Evolutionary conservation across 2,888 invertebrate genomes (phyloP), one percentile per base, ranked within the genome.

Genomic region (Tipula confusa): DNA sequence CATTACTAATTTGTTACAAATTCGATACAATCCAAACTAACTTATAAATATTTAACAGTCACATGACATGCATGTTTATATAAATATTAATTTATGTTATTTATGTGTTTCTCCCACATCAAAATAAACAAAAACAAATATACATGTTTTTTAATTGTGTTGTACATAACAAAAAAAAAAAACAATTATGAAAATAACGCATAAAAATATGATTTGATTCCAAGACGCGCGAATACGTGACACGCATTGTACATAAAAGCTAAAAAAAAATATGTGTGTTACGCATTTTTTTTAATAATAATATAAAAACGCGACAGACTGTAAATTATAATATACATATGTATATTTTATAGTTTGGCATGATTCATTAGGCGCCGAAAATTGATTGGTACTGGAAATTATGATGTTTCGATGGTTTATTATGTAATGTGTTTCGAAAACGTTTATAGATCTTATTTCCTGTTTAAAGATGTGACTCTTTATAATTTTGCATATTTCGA

Each of bases 11-110:
- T 64, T 64, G 24, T 24, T 7, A 64, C 64, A 24, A 64, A 64
- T 64, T 64, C 64, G 64, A 24, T 64, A 24, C 64, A 64, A 24
- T 64, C 0, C 64, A 64, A 64, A 64, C 7, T 18, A 15, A 43
- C 43, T 43, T 43, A 43, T 43, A 43, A 15, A 43, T 64, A 24
- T 24, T 64, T 64, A 64, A 64, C 64, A 64, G 24, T 24, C 64
- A 64, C 64, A 64, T 64, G 64, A 64, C 64, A 64, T 64, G 64
- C 64, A 64, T 64, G 64, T 64, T 64, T 64, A 64, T 43, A 43
- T 43, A 43, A 31, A 31, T 31, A 31, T 7, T n/a, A 31, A 31
- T 33, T 33, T 64, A 24, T 24, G 33, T 24, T 64, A 24, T 64
- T 64, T 64, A 64, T 64, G 18, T 24, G n/a, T 64, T 24, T 64